These are phyloP conservation scores for Ianthella basta DNA, from an alignment of 37 sponge, comb jelly and placozoan genomes.

Conservation along the genomic window DNA sequence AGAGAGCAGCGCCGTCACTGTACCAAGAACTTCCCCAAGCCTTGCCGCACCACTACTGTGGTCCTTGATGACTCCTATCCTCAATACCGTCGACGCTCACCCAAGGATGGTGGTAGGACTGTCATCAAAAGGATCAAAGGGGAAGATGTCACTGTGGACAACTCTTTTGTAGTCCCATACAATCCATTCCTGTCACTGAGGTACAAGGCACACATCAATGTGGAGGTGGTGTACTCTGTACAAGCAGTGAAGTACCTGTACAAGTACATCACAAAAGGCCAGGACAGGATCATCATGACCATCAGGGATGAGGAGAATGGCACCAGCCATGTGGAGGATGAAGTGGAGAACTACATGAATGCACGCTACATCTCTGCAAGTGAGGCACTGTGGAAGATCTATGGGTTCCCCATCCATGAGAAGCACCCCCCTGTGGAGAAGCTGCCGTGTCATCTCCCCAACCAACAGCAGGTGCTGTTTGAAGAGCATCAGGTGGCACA, in stretches of 20 bases:
- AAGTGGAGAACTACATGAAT: slow-evolving; percentile 40
- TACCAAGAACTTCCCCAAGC: slow-evolving; percentile 56
- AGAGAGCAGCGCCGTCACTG: slow-evolving; percentile 19
- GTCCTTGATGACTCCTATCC: slow-evolving; percentile 45
- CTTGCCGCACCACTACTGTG: slow-evolving; percentile 16
- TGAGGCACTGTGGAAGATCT: slow-evolving; percentile 56
- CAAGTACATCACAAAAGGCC: slow-evolving; percentile 60
- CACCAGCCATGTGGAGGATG: slow-evolving; percentile 37
- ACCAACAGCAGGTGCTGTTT: slow-evolving; percentile 37
- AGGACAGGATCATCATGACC: slow-evolving; percentile 21
- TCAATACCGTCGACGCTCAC: slow-evolving; percentile 25
- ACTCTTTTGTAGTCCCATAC: slow-evolving; percentile 58
- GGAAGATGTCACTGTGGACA: slow-evolving; percentile 38
- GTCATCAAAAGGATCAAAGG: slow-evolving; percentile 3
- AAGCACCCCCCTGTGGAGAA: slow-evolving; percentile 27
- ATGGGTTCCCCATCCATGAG: slow-evolving; percentile 51
- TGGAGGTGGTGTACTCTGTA: slow-evolving; percentile 40
- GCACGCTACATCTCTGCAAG: slow-evolving; percentile 31
- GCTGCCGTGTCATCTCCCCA: slow-evolving; percentile 45
- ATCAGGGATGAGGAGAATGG: slow-evolving; percentile 5
- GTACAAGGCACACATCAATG: slow-evolving; percentile 50
- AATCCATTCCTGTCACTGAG: slow-evolving; percentile 28
- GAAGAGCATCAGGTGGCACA: slow-evolving; percentile 9
- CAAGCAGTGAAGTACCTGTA: slow-evolving; percentile 49
- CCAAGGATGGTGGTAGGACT: slow-evolving; percentile 43